Conservation (phyloP, 2,113 vertebrate genomes). For the Ibidorhyncha struthersii region DNA sequence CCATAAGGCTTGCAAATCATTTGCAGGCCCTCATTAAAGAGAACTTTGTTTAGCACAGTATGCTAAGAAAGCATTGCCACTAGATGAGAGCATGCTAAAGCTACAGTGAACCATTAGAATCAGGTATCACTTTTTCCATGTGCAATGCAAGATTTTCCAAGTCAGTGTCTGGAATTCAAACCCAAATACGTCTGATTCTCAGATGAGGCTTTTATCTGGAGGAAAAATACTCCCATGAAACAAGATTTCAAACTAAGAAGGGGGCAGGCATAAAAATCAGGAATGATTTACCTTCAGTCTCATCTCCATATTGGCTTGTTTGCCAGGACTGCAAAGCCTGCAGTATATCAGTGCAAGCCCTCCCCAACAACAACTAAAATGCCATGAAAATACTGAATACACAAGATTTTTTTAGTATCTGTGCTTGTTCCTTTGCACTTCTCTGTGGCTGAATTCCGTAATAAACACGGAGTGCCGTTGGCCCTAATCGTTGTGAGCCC, state of each 20-base stretch:
- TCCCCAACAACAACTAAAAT: neutral
- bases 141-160: conserved; percentile 55
- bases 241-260: neutral
- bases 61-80: conserved; percentile 39
- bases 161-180: conserved; percentile 65
- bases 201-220: conserved; percentile 58
- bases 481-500: neutral
- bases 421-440: neutral
- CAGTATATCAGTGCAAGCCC: neutral
- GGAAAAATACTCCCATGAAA: conserved; percentile 22
- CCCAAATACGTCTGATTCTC: conserved; percentile 59
- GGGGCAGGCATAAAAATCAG: neutral
- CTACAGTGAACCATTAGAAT: neutral
- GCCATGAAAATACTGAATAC: neutral
- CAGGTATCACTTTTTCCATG: conserved; percentile 66
- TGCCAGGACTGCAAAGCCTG: neutral
- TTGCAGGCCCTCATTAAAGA: conserved; percentile 35
- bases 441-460: neutral
- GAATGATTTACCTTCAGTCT: neutral
- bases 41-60: conserved; percentile 22
- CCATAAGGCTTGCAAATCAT: conserved; percentile 11
- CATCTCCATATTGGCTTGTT: neutral
- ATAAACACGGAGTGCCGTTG: neutral
- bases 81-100: conserved; percentile 49
- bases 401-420: neutral